These are phyloP conservation scores for Apteryx owenii DNA, from an alignment of 2,113 vertebrate genomes.

Conservation along the genomic window DNA sequence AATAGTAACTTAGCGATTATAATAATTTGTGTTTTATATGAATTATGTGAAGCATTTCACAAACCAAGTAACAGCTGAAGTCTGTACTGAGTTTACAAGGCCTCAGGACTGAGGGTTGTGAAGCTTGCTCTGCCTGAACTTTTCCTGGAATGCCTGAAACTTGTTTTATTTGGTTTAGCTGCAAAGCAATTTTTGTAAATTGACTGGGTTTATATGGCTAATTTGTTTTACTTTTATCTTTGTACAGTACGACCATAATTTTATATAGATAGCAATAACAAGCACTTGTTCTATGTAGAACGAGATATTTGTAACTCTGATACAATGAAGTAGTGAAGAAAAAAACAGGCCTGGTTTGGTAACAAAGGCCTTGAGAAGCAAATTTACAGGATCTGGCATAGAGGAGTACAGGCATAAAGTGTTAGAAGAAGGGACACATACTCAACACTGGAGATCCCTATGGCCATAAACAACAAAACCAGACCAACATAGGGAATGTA, in stretches of 20 bases:
- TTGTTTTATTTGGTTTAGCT: background rate
- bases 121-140: background rate
- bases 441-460: background rate
- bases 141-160: background rate
- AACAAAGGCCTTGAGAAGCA: background rate
- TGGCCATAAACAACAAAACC: background rate
- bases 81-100: background rate
- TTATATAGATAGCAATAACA: background rate
- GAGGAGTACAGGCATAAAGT: background rate
- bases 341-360: background rate
- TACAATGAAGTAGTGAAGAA: background rate
- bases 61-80: background rate
- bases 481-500: background rate
- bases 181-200: background rate
- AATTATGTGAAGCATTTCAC: background rate
- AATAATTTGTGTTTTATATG: background rate
- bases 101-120: background rate
- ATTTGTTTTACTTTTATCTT: background rate
- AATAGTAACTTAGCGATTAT: background rate
- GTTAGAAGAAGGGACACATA: background rate
- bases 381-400: background rate
- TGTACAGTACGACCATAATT: background rate
- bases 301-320: background rate
- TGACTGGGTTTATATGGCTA: background rate
- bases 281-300: background rate